Evolutionary conservation across 1,140 invertebrate species (phyloP), one percentile per base, ranked within the genome.

Genomic region (Drosophila ananassae): DNA sequence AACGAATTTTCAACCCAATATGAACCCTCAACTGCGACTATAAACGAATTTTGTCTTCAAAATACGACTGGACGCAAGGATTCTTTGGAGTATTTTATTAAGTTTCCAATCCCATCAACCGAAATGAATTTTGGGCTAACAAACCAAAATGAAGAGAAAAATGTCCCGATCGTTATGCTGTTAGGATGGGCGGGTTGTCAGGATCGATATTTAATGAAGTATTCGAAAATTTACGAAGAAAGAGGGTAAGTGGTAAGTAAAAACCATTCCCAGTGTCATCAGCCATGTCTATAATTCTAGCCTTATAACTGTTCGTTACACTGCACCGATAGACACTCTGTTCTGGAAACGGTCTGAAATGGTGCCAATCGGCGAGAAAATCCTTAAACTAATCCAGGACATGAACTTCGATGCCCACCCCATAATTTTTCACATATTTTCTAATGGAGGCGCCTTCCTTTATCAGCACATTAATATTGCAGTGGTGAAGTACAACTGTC

Each of bases 121-220:
- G 62, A 76, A 13, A 72, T 74, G 10, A 93, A 94, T 61, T 94
- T 93, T 77, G 93, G 94, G 10, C 93, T 94, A 64, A 91, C 94
- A 7, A 93, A 93, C 54, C 47, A 53, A 21, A 73, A 63, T n/a
- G 92, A 94, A 59, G 94, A 95, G 41, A 93, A 93, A 17, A 94
- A 94, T 80, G 92, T 94, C 50, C 95, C 96, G 8, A 94, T 96
- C 1, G 93, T 97, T n/a, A 92, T 97, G 73, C 83, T 97, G 2
- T 92, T 97, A 53, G 96, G 96, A 34, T 97, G 96, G 96, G 95
- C 95, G 32, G 96, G 96, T 30, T 96, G 96, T 90, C 93, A 95
- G 79, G 95, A 97, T 84, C 94, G 94, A 79, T 95, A 97, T 91
- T 89, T 97, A 28, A 93, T 95, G 62, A 97, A 96, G 79, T 97